Evolutionary conservation across 2,797 vertebrate species (phyloP), one percentile per base, ranked within the genome.

Genomic region (Corythornis leucogaster): DNA sequence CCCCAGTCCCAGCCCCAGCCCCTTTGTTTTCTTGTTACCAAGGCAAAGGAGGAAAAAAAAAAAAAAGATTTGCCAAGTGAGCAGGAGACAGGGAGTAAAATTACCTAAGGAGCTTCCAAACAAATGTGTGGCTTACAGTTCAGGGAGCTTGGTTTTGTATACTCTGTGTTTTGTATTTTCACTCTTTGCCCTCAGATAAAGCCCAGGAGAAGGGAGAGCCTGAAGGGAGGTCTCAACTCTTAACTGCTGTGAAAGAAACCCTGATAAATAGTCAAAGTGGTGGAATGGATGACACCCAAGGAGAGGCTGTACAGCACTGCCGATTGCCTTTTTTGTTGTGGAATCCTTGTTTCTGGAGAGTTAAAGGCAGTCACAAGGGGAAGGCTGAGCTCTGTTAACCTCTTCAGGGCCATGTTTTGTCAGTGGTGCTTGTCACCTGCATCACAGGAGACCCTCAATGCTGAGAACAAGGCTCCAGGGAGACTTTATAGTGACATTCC

Each of bases 101-200:
- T 71, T 69, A 93, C 68, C 76, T 5, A 31, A 92, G 75, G 73
- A 86, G 43, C 76, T 93, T 94, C 77, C 74, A 92, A 91, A 89
- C 55, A 89, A 91, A 84, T 19, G n/a, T 81, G 70, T 81, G 55
- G n/a, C 46, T 96, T 93, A 80, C 70, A 80, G 80, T 92, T 93
- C 77, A 68, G 64, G 92, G 66, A 79, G 10, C 55, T 93, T 95
- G 82, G 12, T 93, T 94, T 92, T 95, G 84, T 88, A 95, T 95
- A 86, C 62, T 69, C 28, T 92, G 89, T 94, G 66, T 70, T 92
- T 90, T 79, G 33, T 73, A 78, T 94, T 93, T 87, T 77, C 53
- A 89, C 74, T 93, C 80, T 90, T 64, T 92, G 84, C 71, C 85
- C 59, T 95, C 64, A 80, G 88, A 81, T 77, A 45, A 91, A 75